These are phyloP conservation scores for Triplophysa dalaica DNA, from an alignment of 2,113 vertebrate species.

Conservation along the genomic window DNA sequence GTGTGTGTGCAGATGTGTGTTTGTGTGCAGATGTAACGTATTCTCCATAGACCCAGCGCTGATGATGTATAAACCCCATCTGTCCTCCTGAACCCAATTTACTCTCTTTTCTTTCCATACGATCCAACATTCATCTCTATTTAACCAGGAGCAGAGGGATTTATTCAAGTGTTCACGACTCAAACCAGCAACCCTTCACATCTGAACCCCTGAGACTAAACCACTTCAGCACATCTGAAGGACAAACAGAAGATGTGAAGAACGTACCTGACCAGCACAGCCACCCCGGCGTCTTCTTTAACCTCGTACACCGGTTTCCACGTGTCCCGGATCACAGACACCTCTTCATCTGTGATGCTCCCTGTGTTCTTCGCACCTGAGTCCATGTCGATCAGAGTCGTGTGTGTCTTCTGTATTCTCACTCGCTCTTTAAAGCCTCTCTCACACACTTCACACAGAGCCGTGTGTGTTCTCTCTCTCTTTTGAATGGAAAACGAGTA, in stretches of 20 bases:
- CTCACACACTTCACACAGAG: no score
- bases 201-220: neutral
- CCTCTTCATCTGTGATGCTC: conserved; percentile 53
- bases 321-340: conserved; percentile 66
- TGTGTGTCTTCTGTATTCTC: no score
- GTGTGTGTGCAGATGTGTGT: no score
- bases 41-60: neutral
- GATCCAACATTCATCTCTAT: neutral
- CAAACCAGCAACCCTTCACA: neutral
- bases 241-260: neutral
- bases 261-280: conserved; percentile 72
- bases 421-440: no score
- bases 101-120: neutral
- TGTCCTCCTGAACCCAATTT: neutral
- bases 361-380: no score
- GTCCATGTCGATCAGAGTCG: no score
- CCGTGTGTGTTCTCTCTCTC: no score
- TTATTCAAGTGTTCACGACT: neutral
- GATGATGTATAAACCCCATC: neutral
- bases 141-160: neutral
- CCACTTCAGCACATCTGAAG: neutral
- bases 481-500: no score
- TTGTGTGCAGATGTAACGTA: no score
- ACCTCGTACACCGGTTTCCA: conserved; percentile 71
- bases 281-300: conserved; percentile 70